Conservation (phyloP, 2,797 vertebrate species). For the Podarcis lilfordi region DNA sequence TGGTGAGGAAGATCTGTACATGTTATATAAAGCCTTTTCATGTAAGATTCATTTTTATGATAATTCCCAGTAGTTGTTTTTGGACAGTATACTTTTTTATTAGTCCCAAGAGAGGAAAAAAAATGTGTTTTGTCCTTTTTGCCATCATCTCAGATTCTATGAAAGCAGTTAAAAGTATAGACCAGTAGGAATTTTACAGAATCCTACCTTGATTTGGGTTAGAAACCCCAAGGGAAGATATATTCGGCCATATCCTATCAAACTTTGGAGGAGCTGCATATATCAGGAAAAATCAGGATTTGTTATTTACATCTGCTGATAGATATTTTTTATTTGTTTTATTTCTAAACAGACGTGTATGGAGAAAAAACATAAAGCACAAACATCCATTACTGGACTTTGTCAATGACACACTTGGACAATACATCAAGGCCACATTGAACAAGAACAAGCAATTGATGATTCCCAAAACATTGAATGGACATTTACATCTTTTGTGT, state of each 20-base stretch:
- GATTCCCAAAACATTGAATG: constrained; percentile 85
- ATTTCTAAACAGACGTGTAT: constrained; percentile 76
- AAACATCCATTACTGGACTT: constrained; percentile 83
- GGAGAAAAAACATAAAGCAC: constrained; percentile 87
- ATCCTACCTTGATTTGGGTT: constrained; percentile 99
- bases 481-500: constrained; percentile 70
- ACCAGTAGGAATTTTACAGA: constrained; percentile 80
- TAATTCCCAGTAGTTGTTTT: constrained; percentile 43
- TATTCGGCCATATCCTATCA: constrained; percentile 95
- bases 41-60: constrained; percentile 46
- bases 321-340: constrained; percentile 58
- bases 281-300: constrained; percentile 93
- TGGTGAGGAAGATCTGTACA: background rate
- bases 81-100: constrained; percentile 40
- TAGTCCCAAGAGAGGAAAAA: constrained; percentile 36
- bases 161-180: constrained; percentile 67
- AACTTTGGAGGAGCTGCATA: constrained; percentile 88
- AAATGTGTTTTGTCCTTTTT: constrained; percentile 36
- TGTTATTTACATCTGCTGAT: constrained; percentile 86
- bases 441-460: constrained; percentile 87
- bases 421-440: constrained; percentile 81
- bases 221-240: constrained; percentile 99
- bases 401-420: constrained; percentile 81
- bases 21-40: constrained; percentile 42
- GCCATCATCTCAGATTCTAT: constrained; percentile 36